phyloP scores from a whole-genome alignment of 1,140 invertebrate genomes.

The Cotesia typhae region DNA sequence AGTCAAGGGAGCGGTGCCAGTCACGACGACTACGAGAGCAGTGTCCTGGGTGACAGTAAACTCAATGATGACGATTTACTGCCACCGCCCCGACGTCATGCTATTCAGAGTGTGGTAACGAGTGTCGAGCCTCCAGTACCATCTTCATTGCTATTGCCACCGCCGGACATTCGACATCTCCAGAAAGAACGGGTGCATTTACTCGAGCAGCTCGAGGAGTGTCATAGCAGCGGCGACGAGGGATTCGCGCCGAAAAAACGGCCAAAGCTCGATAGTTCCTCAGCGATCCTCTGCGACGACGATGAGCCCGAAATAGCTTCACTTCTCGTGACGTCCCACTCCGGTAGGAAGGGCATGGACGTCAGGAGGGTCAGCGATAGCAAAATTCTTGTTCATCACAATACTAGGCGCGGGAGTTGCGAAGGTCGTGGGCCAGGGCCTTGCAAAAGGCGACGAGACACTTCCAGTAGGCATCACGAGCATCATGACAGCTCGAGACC shows the following conservation, averaged over 20 bases:
- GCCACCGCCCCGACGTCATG: constrained; percentile 53
- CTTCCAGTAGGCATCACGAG: constrained; percentile 63
- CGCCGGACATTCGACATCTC: constrained; percentile 72
- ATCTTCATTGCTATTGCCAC: constrained; percentile 57
- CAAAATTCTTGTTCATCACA: constrained; percentile 64
- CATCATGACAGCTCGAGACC: constrained; percentile 75
- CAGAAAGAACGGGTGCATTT: constrained; percentile 77
- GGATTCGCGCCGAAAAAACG: constrained; percentile 73
- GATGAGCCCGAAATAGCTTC: constrained; percentile 65
- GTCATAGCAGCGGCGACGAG: constrained; percentile 76
- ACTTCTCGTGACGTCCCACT: constrained; percentile 61
- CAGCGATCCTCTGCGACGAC: constrained; percentile 63
- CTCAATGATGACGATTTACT: constrained; percentile 53
- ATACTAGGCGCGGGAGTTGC: constrained; percentile 63
- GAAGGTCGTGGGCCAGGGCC: constrained; percentile 62
- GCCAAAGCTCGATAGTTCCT: constrained; percentile 68
- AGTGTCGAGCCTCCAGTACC: constrained; percentile 53
- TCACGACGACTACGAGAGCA: constrained; percentile 68
- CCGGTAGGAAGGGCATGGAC: constrained; percentile 66
- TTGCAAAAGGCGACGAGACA: constrained; percentile 61
- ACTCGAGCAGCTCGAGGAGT: constrained; percentile 77
- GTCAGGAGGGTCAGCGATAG: constrained; percentile 66
- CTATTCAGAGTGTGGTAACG: constrained; percentile 56
- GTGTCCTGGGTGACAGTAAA: constrained; percentile 56
- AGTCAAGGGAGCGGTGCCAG: constrained; percentile 72